A percentile compares a stretch with the other conserved stretches of the same genome.
These are phyloP conservation scores for Oceanodroma tethys DNA, from an alignment of 2,113 vertebrate species.

Conservation along the genomic window DNA sequence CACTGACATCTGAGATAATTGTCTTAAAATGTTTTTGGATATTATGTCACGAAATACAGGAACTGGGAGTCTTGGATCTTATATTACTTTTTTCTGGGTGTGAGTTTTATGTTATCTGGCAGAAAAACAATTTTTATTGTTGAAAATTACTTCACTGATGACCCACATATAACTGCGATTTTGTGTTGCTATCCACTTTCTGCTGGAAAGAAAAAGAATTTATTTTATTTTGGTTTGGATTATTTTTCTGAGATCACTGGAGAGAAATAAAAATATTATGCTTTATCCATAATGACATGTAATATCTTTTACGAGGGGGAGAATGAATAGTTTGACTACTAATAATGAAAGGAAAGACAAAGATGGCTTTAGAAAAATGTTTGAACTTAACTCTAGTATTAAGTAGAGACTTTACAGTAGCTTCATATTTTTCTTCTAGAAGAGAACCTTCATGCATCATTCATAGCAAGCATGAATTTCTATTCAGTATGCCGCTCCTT, in stretches of 20 bases:
- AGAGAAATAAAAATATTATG: conserved; percentile 32
- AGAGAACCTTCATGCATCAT: conserved; percentile 14
- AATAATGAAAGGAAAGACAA: conserved; percentile 8
- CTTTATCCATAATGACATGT: background rate
- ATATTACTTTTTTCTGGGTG: background rate
- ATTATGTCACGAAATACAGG: background rate
- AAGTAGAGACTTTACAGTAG: background rate
- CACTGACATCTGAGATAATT: background rate
- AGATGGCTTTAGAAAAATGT: background rate
- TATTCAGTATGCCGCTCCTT: conserved; percentile 7
- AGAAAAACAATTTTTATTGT: background rate
- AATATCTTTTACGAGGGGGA: background rate
- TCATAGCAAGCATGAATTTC: background rate
- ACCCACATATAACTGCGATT: background rate
- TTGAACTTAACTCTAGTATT: background rate
- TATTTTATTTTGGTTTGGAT: background rate
- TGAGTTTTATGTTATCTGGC: background rate
- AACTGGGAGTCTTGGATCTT: background rate
- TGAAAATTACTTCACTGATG: conserved; percentile 8
- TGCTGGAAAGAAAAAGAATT: background rate
- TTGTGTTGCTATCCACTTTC: background rate
- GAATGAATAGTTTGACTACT: background rate
- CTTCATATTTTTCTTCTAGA: conserved; percentile 15
- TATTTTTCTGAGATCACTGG: background rate
- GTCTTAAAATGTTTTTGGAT: background rate